Conservation (phyloP, 2,888 invertebrate genomes). For the Melanophora roralis region DNA sequence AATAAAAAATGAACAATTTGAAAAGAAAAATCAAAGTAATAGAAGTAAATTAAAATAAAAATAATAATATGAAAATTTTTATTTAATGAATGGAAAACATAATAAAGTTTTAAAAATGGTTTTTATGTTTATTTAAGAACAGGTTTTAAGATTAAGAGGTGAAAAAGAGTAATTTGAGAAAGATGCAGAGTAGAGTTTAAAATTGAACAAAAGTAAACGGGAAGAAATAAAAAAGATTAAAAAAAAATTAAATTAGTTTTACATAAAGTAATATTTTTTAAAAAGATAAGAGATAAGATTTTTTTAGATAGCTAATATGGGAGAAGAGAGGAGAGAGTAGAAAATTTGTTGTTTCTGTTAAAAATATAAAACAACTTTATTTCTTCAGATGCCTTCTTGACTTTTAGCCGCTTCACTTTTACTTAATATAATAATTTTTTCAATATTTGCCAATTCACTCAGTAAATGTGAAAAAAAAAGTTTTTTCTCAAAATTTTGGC, state of each 20-base stretch:
- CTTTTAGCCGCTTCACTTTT: constrained; percentile 47
- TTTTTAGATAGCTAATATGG: background rate
- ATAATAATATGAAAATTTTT: background rate
- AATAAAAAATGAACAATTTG: constrained; percentile 12
- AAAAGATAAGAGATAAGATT: background rate
- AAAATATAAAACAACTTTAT: constrained; percentile 16
- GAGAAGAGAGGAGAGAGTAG: background rate
- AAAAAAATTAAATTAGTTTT: constrained; percentile 23
- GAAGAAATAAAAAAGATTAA: constrained; percentile 42
- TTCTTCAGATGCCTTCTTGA: constrained; percentile 26
- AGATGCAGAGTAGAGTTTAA: constrained; percentile 23
- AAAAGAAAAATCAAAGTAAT: background rate
- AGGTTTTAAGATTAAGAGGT: background rate
- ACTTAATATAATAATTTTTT: background rate
- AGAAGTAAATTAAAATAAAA: background rate
- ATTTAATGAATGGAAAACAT: background rate
- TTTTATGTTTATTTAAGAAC: background rate
- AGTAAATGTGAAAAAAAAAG: too few species aligned
- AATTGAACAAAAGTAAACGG: constrained; percentile 40
- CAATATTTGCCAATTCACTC: too few species aligned
- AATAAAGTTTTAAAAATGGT: background rate
- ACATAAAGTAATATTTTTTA: background rate
- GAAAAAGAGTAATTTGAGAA: background rate
- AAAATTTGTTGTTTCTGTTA: background rate
- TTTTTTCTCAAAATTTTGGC: too few species aligned